These are phyloP conservation scores for Lasioglossum oenotherae DNA, from an alignment of 2,888 invertebrate species.

Conservation along the genomic window DNA sequence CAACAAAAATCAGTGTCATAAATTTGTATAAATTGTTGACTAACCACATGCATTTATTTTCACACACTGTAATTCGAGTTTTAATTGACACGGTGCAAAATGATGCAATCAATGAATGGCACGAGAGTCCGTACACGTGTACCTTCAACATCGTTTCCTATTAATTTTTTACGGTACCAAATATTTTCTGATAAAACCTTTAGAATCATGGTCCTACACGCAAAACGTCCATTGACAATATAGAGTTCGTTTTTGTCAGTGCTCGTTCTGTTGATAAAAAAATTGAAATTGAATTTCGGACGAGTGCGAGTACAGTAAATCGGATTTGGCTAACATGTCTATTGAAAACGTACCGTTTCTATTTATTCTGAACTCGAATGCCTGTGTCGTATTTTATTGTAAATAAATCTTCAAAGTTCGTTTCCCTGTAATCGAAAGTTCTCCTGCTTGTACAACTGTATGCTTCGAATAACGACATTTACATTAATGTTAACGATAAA, in stretches of 20 bases:
- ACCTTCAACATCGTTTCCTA: not conserved
- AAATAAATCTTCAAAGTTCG: not conserved
- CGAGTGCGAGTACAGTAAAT: not conserved
- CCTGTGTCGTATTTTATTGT: not conserved
- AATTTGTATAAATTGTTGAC: not conserved
- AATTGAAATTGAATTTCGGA: slow-evolving; percentile 3
- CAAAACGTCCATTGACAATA: not conserved
- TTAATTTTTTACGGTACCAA: not conserved
- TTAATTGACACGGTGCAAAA: not conserved
- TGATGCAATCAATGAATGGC: not conserved
- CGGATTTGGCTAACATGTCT: slow-evolving; percentile 6
- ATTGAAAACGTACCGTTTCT: not conserved
- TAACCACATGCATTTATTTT: not conserved
- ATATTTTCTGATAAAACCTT: not conserved
- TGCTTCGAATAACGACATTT: not conserved
- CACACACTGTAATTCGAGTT: not conserved
- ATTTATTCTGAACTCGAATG: not conserved
- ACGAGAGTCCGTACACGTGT: not conserved
- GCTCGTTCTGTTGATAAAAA: not conserved
- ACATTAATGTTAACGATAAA: not conserved
- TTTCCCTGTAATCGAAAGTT: not conserved
- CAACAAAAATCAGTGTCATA: no score
- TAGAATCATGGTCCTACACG: not conserved
- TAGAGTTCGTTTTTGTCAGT: not conserved
- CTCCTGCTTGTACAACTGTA: not conserved